phyloP scores from a whole-genome alignment of 2,888 invertebrate genomes.

The Teinopalpus imperialis region DNA sequence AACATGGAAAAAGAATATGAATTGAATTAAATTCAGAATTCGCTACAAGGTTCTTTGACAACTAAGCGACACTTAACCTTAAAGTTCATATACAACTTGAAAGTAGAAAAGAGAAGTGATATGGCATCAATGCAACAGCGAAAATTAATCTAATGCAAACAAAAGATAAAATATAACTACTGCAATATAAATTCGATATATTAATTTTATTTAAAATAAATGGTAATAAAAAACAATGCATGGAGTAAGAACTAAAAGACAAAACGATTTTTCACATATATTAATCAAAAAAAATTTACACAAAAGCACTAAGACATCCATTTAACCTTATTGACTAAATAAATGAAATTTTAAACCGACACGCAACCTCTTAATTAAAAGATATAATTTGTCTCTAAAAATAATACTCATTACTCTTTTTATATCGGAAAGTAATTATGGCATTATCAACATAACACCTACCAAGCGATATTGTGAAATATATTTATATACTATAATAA shows the following conservation, averaged over 20 bases:
- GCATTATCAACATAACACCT: conserved; percentile 69
- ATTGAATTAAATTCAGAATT: too few species aligned
- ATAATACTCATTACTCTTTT: conserved; percentile 73
- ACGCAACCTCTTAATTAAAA: conserved; percentile 75
- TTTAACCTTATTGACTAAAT: conserved; percentile 82
- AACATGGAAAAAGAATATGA: too few species aligned
- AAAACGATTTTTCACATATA: conserved; percentile 76
- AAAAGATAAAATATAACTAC: too few species aligned
- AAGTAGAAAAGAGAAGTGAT: too few species aligned
- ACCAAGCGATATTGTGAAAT: conserved; percentile 65
- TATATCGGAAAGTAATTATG: conserved; percentile 68
- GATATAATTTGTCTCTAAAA: conserved; percentile 81
- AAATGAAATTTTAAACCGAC: conserved; percentile 78
- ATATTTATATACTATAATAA: conserved; percentile 53
- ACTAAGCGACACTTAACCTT: too few species aligned
- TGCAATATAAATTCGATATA: too few species aligned
- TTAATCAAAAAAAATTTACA: conserved; percentile 83
- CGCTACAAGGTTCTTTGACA: too few species aligned
- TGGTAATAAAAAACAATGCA: too few species aligned
- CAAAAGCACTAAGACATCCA: conserved; percentile 83
- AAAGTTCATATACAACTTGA: too few species aligned
- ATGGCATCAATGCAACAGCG: too few species aligned
- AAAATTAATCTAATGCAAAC: too few species aligned
- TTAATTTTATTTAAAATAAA: too few species aligned
- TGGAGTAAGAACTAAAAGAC: conserved; percentile 34